Base-by-base conservation (phyloP, 1,140 invertebrate genomes). In the Chironomus tepperi region DNA sequence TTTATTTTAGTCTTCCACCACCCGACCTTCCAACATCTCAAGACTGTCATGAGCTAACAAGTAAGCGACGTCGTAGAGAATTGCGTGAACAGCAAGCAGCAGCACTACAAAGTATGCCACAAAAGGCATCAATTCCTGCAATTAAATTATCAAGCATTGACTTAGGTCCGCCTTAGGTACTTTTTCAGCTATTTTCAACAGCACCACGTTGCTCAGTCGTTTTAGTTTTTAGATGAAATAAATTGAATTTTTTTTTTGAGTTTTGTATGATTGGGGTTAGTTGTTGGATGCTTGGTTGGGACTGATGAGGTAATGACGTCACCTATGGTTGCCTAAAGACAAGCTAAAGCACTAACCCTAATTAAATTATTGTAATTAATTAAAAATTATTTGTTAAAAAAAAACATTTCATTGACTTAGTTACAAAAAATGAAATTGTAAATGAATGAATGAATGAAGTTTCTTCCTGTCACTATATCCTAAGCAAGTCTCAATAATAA, bases 1-100 rank as follows among this genome's bases (percentile, higher is more conserved):
- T 57, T 77, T 76, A 76, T 79, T 83, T 76, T 83, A 96, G 94
- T 83, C 93, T 94, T 89, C 87, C 89, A 74, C 88, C 88, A 16
- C 91, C 92, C 10, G 87, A 92, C 79, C 82, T 98, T 76, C 98
- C 98, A 0, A 93, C 90, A 34, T 95, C 95, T 89, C 97, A 99
- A 86, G 98, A 99, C 85, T 99, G 98, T 83, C 98, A 99, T 85
- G 98, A 99, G 84, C 86, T 99, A 79, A 99, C 97, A 97, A 96
- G 94, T 78, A 99, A 99, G 83, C 94, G 94, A 81, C 87, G 93
- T 47, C 87, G 93, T 78, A 84, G 89, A 15, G 93, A 94, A 80
- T 85, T 93, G 77, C 84, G 90, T 43, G 92, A 94, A 57, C 24
- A 34, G 12, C 47, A 57, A 57, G 47, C 47, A 57, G 47, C 47